Conservation (phyloP, 1,140 invertebrate species). For the Macrosteles quadrilineatus region DNA sequence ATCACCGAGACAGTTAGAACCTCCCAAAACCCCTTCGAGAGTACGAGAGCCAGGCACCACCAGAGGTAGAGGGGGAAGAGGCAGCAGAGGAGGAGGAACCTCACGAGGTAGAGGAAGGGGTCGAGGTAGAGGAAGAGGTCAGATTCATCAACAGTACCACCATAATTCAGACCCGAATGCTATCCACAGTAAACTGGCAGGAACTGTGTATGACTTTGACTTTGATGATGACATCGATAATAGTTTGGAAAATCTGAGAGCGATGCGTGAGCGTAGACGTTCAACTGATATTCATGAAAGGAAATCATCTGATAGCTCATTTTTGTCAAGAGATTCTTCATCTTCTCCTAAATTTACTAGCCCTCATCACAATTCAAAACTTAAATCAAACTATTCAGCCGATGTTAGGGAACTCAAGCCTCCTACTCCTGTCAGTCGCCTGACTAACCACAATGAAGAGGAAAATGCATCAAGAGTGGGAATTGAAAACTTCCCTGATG, state of each 20-base stretch:
- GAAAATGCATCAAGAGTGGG: conserved; percentile 36
- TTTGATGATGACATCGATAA: conserved; percentile 80
- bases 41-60: conserved; percentile 42
- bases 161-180: conserved; percentile 56
- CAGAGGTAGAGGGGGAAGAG: conserved; percentile 53
- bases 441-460: conserved; percentile 33
- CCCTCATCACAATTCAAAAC: conserved; percentile 44
- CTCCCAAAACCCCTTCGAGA: conserved; percentile 39
- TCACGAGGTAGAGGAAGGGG: conserved; percentile 66
- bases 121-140: conserved; percentile 62
- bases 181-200: conserved; percentile 75
- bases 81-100: conserved; percentile 55
- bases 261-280: conserved; percentile 76
- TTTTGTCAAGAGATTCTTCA: conserved; percentile 55
- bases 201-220: conserved; percentile 85
- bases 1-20: conserved; percentile 62
- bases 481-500: conserved; percentile 53
- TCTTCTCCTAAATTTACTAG: conserved; percentile 60
- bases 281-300: conserved; percentile 71
- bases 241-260: conserved; percentile 74
- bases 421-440: conserved; percentile 36
- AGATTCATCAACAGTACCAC: conserved; percentile 39
- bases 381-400: conserved; percentile 46
- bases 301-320: conserved; percentile 56
- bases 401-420: conserved; percentile 41